phyloP scores from a whole-genome alignment of 2,797 vertebrate genomes.

The Netta rufina region DNA sequence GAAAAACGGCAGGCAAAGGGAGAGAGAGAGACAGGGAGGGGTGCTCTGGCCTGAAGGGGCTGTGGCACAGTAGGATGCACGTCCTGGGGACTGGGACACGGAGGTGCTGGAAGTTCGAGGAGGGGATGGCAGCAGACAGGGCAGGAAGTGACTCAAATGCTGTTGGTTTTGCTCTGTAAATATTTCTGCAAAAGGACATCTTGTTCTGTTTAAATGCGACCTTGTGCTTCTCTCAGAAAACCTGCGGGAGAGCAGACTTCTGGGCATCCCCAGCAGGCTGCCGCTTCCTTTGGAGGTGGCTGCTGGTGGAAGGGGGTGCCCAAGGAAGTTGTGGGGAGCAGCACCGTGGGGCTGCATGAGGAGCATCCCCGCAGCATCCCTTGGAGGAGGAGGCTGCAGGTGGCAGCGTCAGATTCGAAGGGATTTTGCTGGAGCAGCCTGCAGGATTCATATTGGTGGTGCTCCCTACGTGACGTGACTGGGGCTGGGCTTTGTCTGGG shows the following conservation, averaged over 20 bases:
- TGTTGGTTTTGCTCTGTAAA: constrained; percentile 35
- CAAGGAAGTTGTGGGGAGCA: background rate
- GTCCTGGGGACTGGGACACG: background rate
- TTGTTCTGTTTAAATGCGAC: constrained; percentile 43
- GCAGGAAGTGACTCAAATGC: constrained; percentile 43
- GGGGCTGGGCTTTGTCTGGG: background rate
- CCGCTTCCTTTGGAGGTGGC: background rate
- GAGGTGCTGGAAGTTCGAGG: background rate
- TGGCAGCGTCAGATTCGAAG: background rate
- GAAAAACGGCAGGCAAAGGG: background rate
- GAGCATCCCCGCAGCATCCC: background rate
- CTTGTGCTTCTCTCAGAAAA: background rate
- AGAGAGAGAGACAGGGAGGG: background rate
- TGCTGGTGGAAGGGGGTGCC: background rate
- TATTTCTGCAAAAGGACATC: background rate
- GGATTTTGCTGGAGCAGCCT: background rate
- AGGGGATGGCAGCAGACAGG: constrained; percentile 9
- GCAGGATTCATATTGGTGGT: background rate
- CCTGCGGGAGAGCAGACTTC: background rate
- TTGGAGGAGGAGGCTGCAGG: background rate
- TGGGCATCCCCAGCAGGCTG: background rate
- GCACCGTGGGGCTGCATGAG: rapidly evolving
- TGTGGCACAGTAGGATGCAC: background rate
- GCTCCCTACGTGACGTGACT: background rate
- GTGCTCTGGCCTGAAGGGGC: background rate